Percentiles rank a stretch among this genome's conserved stretches.
These are phyloP conservation scores for Brachionus calyciflorus DNA, from an alignment of 1,140 invertebrate genomes.

Conservation along the genomic window DNA sequence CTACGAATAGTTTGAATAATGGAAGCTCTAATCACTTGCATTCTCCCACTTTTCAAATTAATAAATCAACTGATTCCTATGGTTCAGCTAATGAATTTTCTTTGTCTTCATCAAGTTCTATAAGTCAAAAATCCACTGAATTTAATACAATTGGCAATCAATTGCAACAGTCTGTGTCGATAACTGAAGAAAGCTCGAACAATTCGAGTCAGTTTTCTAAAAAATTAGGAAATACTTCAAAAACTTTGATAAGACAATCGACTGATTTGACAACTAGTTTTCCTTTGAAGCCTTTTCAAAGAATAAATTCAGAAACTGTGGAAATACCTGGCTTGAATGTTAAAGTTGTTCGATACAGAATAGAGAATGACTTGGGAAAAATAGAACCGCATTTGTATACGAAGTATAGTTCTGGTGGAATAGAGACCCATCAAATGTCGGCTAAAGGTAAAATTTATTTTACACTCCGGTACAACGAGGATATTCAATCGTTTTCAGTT, in stretches of 20 bases:
- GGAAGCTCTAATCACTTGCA: not conserved
- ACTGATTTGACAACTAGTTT: constrained; percentile 37
- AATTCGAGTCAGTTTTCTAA: not conserved
- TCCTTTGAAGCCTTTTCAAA: constrained; percentile 44
- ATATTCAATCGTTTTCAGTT: constrained; percentile 27
- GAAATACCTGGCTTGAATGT: constrained; percentile 47
- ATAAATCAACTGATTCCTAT: not conserved
- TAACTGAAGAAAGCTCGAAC: not conserved
- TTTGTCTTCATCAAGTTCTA: constrained; percentile 8
- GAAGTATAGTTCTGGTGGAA: constrained; percentile 21
- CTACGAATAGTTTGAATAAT: not conserved
- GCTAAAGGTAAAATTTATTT: constrained; percentile 25
- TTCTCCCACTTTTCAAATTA: constrained; percentile 3
- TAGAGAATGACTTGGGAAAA: constrained; percentile 41
- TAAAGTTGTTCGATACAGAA: constrained; percentile 34
- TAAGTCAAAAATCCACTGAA: constrained; percentile 14
- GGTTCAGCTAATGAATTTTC: constrained; percentile 26
- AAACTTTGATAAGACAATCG: constrained; percentile 43
- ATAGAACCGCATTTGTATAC: constrained; percentile 45
- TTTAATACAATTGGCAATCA: not conserved
- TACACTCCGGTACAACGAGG: constrained; percentile 25
- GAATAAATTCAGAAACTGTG: constrained; percentile 18
- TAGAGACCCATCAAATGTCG: not conserved
- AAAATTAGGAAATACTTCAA: not conserved
- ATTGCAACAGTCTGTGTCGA: constrained; percentile 13